Base-by-base conservation (phyloP, 2,888 invertebrate genomes). In the Erynnis tages region DNA sequence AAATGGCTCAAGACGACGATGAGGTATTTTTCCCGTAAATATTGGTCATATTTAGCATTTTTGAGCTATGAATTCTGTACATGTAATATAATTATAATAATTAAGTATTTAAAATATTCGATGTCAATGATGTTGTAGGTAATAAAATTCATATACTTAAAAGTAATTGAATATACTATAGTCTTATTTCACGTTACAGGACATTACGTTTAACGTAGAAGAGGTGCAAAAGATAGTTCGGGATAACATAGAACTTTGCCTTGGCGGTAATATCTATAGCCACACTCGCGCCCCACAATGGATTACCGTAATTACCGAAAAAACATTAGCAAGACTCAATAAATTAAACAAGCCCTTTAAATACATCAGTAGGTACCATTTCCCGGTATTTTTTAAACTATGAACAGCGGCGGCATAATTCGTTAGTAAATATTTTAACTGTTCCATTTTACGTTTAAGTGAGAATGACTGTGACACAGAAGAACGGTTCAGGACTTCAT, bases 391-490 rank as follows among this genome's bases (percentile, higher is more conserved):
- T n/a, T n/a, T n/a, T n/a, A n/a, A n/a, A n/a, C n/a, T n/a, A n/a
- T n/a, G n/a, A n/a, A n/a, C n/a, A n/a, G n/a, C n/a, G n/a, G n/a
- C n/a, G n/a, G n/a, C n/a, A n/a, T n/a, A n/a, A n/a, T n/a, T n/a
- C n/a, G n/a, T 29, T 27, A 6, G 7, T 8, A 11, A 25, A 8
- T 16, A 27, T 16, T 5, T 44, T 13, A 2, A 11, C 6, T 53
- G 50, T 67, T 61, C n/a, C n/a, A 27, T 11, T 29, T 29, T 29
- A 4, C 10, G 14, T 0, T 16, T 35, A 94, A 75, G 95, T 95
- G 61, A 94, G 94, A 34, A 94, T 95, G 71, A 94, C 95, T 10
- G 93, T 96, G 56, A 95, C 96, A 82, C 96, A 96, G 82, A 96
- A 95, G 79, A 95, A 94, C 66, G 96, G 96, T 10, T 93, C 95